Percentiles rank a stretch among this genome's conserved stretches.
Conservation (phyloP, 2,797 vertebrate genomes). For the Aphelocoma californica region DNA sequence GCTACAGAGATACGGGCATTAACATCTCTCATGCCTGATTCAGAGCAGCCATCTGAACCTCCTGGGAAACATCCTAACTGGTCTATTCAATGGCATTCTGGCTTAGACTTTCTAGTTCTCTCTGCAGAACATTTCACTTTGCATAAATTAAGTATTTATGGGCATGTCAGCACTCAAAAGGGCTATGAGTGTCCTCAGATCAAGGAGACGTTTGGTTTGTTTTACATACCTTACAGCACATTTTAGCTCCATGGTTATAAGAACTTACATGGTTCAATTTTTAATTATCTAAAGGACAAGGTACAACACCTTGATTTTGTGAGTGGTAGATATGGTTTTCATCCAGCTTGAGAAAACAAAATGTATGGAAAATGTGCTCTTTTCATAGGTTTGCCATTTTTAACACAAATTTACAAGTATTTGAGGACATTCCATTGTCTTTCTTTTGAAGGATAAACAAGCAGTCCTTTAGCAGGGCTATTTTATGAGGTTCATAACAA, state of each 20-base stretch:
- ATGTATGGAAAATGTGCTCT: neutral
- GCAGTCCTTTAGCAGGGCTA: neutral
- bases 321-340: neutral
- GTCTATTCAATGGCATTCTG: neutral
- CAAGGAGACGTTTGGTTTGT: neutral
- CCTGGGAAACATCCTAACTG: neutral
- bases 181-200: neutral
- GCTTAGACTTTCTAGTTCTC: neutral
- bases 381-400: neutral
- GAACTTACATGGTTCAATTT: neutral
- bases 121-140: neutral
- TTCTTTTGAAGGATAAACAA: neutral
- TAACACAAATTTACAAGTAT: neutral
- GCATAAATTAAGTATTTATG: neutral
- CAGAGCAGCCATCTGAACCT: neutral
- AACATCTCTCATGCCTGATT: neutral
- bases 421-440: neutral
- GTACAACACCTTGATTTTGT: neutral
- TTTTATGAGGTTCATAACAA: neutral
- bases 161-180: neutral
- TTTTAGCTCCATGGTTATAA: neutral
- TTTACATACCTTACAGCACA: neutral
- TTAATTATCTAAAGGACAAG: neutral
- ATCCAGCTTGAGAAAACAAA: neutral
- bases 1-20: neutral